Evolutionary conservation across 2,113 vertebrate genomes (phyloP).

Genomic region (Ictidomys tridecemlineatus): DNA sequence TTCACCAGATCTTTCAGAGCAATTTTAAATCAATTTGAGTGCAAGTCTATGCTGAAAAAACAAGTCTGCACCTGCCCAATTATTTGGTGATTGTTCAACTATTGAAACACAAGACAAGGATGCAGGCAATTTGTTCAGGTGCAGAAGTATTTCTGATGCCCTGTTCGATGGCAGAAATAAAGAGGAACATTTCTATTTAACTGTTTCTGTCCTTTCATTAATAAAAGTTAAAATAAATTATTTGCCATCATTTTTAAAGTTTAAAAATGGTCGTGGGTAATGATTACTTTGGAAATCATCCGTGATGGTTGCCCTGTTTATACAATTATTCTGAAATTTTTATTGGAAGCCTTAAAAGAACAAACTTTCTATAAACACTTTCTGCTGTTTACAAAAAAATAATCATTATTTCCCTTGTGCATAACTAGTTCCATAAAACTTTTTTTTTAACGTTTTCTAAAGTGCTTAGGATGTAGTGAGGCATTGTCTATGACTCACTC

Average conservation of each 20-base stretch:
- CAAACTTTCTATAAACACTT: neutral
- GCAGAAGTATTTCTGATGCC: neutral
- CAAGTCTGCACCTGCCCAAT: conserved; percentile 17
- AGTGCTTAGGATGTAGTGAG: neutral
- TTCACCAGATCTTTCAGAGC: conserved; percentile 58
- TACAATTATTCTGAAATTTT: neutral
- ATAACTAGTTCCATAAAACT: neutral
- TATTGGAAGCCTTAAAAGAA: conserved; percentile 24
- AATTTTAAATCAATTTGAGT: conserved; percentile 69
- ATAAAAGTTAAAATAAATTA: conserved; percentile 40
- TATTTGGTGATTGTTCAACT: conserved; percentile 46
- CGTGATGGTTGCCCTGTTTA: neutral
- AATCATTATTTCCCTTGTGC: neutral
- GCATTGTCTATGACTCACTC: neutral
- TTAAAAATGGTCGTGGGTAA: neutral
- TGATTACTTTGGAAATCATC: neutral
- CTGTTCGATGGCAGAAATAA: neutral
- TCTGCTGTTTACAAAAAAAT: neutral
- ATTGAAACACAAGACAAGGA: neutral
- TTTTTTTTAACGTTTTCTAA: neutral
- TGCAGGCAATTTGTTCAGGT: neutral
- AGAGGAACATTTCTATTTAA: neutral
- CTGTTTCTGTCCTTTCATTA: neutral
- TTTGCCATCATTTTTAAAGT: neutral
- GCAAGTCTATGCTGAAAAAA: conserved; percentile 32